phyloP scores from a whole-genome alignment of 2,797 vertebrate genomes.

The Cossypha polioptera region DNA sequence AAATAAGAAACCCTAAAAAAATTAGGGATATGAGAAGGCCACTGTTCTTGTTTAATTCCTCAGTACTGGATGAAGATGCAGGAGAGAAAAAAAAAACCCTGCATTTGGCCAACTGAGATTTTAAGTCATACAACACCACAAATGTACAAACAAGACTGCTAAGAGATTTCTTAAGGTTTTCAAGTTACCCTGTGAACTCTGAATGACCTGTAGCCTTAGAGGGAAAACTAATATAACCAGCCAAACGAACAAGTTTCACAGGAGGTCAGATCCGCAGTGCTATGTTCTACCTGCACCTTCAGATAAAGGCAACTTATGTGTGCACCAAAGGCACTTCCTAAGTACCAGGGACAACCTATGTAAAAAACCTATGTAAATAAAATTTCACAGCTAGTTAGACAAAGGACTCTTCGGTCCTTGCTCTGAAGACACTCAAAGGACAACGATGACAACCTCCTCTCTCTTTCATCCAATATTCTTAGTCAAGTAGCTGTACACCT shows the following conservation, averaged over 20 bases:
- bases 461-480: background rate
- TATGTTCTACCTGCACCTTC: background rate
- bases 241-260: background rate
- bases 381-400: background rate
- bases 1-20: background rate
- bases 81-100: background rate
- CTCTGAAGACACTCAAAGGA: background rate
- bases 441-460: background rate
- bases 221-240: background rate
- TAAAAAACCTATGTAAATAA: background rate
- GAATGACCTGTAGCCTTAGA: background rate
- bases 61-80: background rate
- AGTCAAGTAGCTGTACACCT: background rate
- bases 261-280: background rate
- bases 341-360: background rate
- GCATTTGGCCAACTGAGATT: background rate
- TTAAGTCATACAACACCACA: background rate
- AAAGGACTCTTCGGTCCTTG: background rate
- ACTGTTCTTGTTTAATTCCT: background rate
- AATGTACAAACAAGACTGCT: background rate
- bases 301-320: background rate
- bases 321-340: background rate
- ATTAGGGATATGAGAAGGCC: background rate
- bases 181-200: slow-evolving; percentile 1
- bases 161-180: slow-evolving; percentile 6